Percentiles rank a stretch among this genome's conserved stretches.
Conservation (phyloP, 2,797 vertebrate genomes). For the Cirrhinus mrigala region DNA sequence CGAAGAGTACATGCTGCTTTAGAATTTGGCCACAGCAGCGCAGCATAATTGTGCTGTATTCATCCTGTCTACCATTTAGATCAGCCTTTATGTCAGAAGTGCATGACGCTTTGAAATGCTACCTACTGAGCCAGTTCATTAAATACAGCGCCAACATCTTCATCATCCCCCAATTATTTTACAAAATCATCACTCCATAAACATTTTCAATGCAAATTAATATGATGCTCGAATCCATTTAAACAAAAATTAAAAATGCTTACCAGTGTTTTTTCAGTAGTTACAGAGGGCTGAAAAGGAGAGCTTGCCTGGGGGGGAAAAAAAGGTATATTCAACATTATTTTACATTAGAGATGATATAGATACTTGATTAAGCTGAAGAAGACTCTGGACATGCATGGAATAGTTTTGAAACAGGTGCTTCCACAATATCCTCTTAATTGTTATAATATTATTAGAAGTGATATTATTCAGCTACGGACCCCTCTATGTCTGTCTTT, state of each 20-base stretch:
- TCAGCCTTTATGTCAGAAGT: not conserved
- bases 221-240: not conserved
- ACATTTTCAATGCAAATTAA: not conserved
- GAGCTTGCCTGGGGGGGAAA: slow-evolving; percentile 68
- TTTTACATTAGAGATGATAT: not conserved
- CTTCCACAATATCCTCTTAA: not conserved
- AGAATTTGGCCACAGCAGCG: not conserved
- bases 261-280: slow-evolving; percentile 61
- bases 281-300: slow-evolving; percentile 59
- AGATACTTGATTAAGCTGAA: not conserved
- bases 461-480: not conserved
- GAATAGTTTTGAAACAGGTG: not conserved
- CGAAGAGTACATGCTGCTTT: not conserved
- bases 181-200: not conserved
- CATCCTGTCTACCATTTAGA: not conserved
- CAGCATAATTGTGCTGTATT: not conserved
- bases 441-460: not conserved
- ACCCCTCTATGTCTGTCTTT: not conserved
- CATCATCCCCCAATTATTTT: not conserved
- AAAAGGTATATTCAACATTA: not conserved
- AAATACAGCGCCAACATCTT: not conserved
- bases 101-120: not conserved
- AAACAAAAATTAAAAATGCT: slow-evolving; percentile 50
- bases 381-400: not conserved
- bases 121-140: not conserved